Evolutionary conservation across 2,113 vertebrate genomes (phyloP), one percentile per base, ranked within the genome.

Genomic region (Eudorcas thomsonii): DNA sequence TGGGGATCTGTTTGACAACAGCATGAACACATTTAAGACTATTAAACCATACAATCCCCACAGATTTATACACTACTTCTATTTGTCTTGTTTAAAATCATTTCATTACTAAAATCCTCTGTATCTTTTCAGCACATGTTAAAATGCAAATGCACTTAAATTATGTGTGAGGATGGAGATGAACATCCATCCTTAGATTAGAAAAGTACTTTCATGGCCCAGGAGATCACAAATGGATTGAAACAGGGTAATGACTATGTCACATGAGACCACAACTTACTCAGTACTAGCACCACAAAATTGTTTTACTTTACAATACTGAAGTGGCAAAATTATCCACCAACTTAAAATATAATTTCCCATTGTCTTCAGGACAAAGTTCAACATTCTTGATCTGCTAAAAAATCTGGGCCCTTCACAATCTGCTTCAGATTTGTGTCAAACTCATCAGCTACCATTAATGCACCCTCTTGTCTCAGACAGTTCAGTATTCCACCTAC

Each of bases 81-180:
- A 84, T 45, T 64, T 88, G 52, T 45, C 55, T 82, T 87, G 15
- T 80, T 80, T 96, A 74, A 16, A 91, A 96, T 88, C 6, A 78
- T 87, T 83, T 67, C 21, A 74, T 97, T 92, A 57, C 52, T 96
- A 74, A 84, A 93, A 60, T 62, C 36, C 30, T 50, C 55, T 17
- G 2, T 90, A 54, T 91, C 25, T 84, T 57, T 57, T 77, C 23
- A 71, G 14, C 39, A 90, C 14, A 48, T 21, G 64, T 88, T 97
- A 95, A 95, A 98, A 91, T 77, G 30, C 71, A 87, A 96, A 82
- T 90, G 12, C 10, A 71, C 26, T 80, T 91, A 78, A 67, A 86
- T 45, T 80, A 26, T 86, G 87, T 91, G 86, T 10, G 39, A 93
- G 19, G 25, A 30, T 89, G 28, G 62, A 83, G 36, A 91, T 16